phyloP scores from a whole-genome alignment of 2,113 vertebrate species.

The Sorex araneus region DNA sequence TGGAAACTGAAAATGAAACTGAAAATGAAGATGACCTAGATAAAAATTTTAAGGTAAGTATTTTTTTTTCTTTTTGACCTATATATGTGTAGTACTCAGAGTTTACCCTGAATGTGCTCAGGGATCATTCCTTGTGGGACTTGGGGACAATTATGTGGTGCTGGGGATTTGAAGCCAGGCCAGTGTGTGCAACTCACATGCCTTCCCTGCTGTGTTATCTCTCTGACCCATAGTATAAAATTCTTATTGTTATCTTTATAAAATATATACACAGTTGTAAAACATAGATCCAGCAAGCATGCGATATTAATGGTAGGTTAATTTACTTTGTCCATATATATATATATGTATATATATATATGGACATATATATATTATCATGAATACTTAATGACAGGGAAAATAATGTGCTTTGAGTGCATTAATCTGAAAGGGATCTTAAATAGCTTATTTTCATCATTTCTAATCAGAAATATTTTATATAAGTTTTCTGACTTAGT shows the following conservation, averaged over 20 bases:
- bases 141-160: too few species aligned
- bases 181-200: too few species aligned
- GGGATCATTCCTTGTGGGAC: too few species aligned
- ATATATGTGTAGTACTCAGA: too few species aligned
- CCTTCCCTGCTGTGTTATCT: too few species aligned
- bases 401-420: slow-evolving; percentile 42
- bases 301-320: not conserved
- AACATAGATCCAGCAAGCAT: slow-evolving; percentile 1
- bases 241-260: not conserved
- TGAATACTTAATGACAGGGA: not conserved
- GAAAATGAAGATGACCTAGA: slow-evolving; percentile 96
- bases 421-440: not conserved
- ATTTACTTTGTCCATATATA: slow-evolving; percentile 14
- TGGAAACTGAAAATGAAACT: slow-evolving; percentile 93
- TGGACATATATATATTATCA: too few species aligned
- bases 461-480: not conserved
- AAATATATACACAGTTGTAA: not conserved
- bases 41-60: slow-evolving; percentile 89
- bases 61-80: too few species aligned
- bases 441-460: slow-evolving; percentile 6
- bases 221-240: too few species aligned
- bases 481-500: slow-evolving; percentile 12
- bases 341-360: too few species aligned
- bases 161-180: too few species aligned
- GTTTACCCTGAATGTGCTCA: too few species aligned